Conservation (phyloP, 2,113 vertebrate genomes). For the Misgurnus anguillicaudatus region DNA sequence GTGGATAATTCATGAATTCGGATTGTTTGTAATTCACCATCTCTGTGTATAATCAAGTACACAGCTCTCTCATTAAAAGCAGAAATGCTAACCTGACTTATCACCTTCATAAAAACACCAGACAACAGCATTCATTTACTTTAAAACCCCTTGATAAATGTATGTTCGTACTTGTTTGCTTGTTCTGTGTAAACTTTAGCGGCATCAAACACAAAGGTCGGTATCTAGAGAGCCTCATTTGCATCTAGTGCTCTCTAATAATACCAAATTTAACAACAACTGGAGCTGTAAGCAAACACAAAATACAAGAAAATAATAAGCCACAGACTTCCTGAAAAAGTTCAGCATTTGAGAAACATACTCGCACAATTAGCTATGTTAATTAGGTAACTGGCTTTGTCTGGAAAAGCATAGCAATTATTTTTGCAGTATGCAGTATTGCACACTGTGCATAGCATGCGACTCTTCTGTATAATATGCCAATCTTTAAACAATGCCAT, state of each 20-base stretch:
- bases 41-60: neutral
- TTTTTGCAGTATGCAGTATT: too few species aligned
- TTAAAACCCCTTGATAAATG: neutral
- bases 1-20: too few species aligned
- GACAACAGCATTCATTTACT: constrained; percentile 6
- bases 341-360: too few species aligned
- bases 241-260: neutral
- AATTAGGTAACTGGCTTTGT: too few species aligned
- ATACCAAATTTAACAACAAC: neutral
- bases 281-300: too few species aligned
- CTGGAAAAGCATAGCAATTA: too few species aligned
- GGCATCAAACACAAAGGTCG: neutral
- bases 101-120: constrained; percentile 4
- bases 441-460: too few species aligned
- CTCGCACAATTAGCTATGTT: too few species aligned
- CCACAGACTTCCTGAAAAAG: too few species aligned
- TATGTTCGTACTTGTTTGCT: constrained; percentile 11
- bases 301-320: neutral
- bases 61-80: constrained; percentile 32
- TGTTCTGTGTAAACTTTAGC: neutral
- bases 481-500: too few species aligned
- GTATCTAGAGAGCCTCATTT: neutral
- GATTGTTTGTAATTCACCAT: neutral
- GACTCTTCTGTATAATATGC: too few species aligned
- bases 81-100: neutral